Evolutionary conservation across 2,888 invertebrate species (phyloP).

Genomic region (Lasius fuliginosus): DNA sequence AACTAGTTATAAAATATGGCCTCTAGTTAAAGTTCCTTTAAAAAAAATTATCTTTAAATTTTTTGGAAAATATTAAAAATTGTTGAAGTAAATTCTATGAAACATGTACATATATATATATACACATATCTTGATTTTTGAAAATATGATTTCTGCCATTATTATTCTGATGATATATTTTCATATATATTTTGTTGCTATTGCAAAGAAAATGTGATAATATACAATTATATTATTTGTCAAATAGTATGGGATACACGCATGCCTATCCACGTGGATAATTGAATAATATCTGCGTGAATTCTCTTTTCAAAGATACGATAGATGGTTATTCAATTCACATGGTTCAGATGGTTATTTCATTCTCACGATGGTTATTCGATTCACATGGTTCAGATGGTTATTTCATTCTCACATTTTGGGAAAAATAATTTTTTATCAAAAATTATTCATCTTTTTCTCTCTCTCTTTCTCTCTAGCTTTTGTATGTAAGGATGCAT

Average conservation of each 20-base stretch:
- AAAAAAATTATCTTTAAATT: not conserved
- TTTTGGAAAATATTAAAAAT: not conserved
- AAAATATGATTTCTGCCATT: not conserved
- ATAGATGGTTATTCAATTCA: conserved; percentile 3
- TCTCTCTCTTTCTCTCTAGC: not conserved
- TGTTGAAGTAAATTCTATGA: not conserved
- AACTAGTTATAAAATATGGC: not conserved
- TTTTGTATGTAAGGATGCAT: not conserved
- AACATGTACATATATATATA: not conserved
- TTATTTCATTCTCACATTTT: conserved; percentile 23
- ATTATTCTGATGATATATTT: not conserved
- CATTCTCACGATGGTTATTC: no score
- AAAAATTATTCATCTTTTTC: conserved; percentile 33
- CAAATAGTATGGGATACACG: not conserved
- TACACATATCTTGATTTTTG: not conserved
- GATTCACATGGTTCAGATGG: no score
- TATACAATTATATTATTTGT: not conserved
- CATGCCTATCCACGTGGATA: not conserved
- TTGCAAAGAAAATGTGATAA: conserved; percentile 8
- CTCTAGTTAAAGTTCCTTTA: not conserved
- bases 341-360: no score
- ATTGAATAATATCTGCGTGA: conserved; percentile 11
- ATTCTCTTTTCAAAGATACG: conserved; percentile 10
- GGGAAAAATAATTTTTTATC: conserved; percentile 18
- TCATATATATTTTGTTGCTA: conserved; percentile 15